These are phyloP conservation scores for Philhelius pedissequus DNA, from an alignment of 2,888 invertebrate genomes.

Conservation along the genomic window DNA sequence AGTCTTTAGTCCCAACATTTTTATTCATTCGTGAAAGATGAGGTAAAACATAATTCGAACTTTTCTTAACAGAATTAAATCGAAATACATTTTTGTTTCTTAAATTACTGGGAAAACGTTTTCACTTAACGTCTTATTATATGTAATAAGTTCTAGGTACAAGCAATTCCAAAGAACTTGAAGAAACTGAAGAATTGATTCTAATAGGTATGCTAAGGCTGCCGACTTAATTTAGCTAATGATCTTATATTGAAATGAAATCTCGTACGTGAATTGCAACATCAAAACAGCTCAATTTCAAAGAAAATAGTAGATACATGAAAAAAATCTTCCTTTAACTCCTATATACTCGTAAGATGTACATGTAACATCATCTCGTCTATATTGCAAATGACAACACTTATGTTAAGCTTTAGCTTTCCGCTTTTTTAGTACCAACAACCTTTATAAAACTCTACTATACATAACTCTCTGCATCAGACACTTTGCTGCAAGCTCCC, in stretches of 20 bases:
- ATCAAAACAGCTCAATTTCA: too few relatives aligned
- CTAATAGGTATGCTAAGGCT: too few relatives aligned
- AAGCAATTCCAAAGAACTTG: too few relatives aligned
- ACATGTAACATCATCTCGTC: slow-evolving; percentile 12
- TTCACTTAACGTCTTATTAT: too few relatives aligned
- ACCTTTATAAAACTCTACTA: neutral
- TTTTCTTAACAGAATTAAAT: too few relatives aligned
- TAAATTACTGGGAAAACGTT: too few relatives aligned
- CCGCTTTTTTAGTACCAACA: slow-evolving; percentile 5
- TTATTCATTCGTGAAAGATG: too few relatives aligned
- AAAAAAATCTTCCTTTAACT: neutral
- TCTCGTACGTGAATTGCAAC: slow-evolving; percentile 22
- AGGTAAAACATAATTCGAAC: too few relatives aligned
- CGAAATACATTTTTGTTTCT: too few relatives aligned
- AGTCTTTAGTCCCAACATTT: too few relatives aligned
- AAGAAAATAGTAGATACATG: neutral
- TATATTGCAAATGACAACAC: slow-evolving; percentile 57
- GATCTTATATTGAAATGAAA: slow-evolving; percentile 16
- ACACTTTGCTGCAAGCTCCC: neutral
- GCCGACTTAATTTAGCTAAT: neutral
- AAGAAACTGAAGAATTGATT: too few relatives aligned
- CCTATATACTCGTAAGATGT: neutral
- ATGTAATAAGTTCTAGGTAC: too few relatives aligned
- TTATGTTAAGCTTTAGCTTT: slow-evolving; percentile 54
- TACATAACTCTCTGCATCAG: neutral